phyloP scores from a whole-genome alignment of 2,113 vertebrate genomes.

The Barbus barbus region DNA sequence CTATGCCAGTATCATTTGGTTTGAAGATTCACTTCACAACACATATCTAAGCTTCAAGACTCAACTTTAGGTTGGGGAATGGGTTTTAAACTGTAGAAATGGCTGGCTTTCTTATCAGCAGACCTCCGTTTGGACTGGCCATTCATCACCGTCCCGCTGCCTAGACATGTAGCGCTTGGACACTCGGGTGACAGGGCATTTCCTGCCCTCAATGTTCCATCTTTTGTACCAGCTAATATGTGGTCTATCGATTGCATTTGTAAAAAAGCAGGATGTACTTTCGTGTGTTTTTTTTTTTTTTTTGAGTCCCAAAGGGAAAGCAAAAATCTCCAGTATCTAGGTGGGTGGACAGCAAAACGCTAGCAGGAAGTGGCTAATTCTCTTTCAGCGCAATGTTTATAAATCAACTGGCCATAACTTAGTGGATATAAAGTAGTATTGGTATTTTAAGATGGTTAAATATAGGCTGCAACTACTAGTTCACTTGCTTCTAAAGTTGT shows the following conservation, averaged over 20 bases:
- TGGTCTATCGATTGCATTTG: constrained; percentile 55
- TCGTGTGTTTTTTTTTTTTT: not conserved
- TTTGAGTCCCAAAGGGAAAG: not conserved
- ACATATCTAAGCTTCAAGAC: constrained; percentile 8
- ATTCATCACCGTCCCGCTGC: constrained; percentile 57
- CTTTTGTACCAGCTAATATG: constrained; percentile 48
- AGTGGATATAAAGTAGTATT: not conserved
- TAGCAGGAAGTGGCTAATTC: not conserved
- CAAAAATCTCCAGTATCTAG: not conserved
- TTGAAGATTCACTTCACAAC: not conserved
- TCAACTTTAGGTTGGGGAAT: constrained; percentile 32
- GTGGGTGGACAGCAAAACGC: constrained; percentile 5
- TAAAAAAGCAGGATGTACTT: constrained; percentile 44
- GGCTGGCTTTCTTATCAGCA: constrained; percentile 54
- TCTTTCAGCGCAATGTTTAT: not conserved
- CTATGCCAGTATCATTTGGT: not conserved
- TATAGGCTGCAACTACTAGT: not conserved
- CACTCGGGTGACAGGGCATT: constrained; percentile 50
- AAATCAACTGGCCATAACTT: not conserved
- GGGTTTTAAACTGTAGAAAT: constrained; percentile 45
- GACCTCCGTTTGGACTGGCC: constrained; percentile 24
- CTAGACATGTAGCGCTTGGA: constrained; percentile 43
- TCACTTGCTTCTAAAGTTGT: not conserved
- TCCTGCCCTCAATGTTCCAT: constrained; percentile 46
- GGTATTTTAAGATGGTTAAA: not conserved